Evolutionary conservation across 2,888 invertebrate genomes (phyloP).

Genomic region (Poecilus cupreus): DNA sequence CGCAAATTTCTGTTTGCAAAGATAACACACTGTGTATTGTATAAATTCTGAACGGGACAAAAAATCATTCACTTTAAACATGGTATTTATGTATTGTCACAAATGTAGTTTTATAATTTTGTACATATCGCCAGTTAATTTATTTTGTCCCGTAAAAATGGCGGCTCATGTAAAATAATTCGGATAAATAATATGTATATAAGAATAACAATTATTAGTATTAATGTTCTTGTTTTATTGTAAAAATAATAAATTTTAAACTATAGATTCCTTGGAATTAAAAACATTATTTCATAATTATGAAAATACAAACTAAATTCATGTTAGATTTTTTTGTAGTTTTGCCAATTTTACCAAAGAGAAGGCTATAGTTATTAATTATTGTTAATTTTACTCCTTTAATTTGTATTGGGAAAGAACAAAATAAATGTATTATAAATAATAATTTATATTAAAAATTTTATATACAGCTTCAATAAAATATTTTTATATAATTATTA

Average conservation of each 20-base stretch:
- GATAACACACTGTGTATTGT: conserved; percentile 81
- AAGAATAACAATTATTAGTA: conserved; percentile 19
- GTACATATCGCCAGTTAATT: conserved; percentile 51
- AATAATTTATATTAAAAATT: conserved; percentile 45
- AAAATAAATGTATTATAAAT: conserved; percentile 41
- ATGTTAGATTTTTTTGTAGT: conserved; percentile 47
- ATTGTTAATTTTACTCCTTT: conserved; percentile 28
- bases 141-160: conserved; percentile 51
- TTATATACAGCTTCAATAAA: conserved; percentile 42
- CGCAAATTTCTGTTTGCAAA: conserved; percentile 79
- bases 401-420: conserved; percentile 40
- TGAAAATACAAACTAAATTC: conserved; percentile 20
- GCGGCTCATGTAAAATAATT: conserved; percentile 57
- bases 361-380: conserved; percentile 49
- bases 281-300: not conserved
- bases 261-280: not conserved
- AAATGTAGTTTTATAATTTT: conserved; percentile 22
- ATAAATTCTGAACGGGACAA: conserved; percentile 65
- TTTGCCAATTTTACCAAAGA: conserved; percentile 58
- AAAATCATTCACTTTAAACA: conserved; percentile 7
- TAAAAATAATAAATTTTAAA: conserved; percentile 26
- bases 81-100: conserved; percentile 17
- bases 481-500: conserved; percentile 39
- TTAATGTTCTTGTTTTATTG: not conserved
- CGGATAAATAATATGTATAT: conserved; percentile 48